Evolutionary conservation across 2,113 vertebrate genomes (phyloP).

Genomic region (Hemiprocne comata): DNA sequence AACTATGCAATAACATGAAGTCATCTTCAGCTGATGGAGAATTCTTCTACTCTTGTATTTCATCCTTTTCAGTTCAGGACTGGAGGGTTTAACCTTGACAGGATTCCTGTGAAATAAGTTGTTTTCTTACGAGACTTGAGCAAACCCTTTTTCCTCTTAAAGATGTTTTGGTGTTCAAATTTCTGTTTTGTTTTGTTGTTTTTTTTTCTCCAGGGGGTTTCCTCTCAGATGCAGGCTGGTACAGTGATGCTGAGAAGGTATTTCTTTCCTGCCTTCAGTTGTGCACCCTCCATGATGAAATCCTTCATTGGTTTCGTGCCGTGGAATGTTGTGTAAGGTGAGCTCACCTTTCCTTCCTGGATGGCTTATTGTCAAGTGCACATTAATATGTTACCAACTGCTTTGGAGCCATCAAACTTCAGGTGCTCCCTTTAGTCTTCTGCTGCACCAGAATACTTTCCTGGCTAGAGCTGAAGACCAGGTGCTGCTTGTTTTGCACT

Average conservation of each 20-base stretch:
- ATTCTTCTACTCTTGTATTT: background rate
- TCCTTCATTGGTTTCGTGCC: conserved; percentile 94
- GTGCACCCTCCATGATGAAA: conserved; percentile 94
- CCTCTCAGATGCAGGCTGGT: conserved; percentile 97
- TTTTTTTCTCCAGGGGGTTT: conserved; percentile 84
- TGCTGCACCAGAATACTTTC: background rate
- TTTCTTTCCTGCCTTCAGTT: conserved; percentile 97
- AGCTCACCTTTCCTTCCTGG: background rate
- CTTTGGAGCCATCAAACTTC: background rate
- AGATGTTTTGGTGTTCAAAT: background rate
- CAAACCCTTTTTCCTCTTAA: background rate
- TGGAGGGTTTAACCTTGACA: background rate
- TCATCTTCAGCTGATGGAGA: background rate
- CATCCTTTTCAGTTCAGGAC: background rate
- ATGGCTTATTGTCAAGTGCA: background rate
- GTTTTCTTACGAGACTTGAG: background rate
- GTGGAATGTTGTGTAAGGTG: conserved; percentile 98
- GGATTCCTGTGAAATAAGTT: background rate
- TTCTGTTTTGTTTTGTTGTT: background rate
- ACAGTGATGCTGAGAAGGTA: conserved; percentile 97
- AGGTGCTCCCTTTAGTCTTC: background rate
- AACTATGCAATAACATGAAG: background rate
- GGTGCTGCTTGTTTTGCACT: background rate
- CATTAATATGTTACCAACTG: background rate
- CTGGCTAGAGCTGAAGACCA: background rate